Conservation (phyloP, 2,888 invertebrate genomes). For the Julus scanicus region DNA sequence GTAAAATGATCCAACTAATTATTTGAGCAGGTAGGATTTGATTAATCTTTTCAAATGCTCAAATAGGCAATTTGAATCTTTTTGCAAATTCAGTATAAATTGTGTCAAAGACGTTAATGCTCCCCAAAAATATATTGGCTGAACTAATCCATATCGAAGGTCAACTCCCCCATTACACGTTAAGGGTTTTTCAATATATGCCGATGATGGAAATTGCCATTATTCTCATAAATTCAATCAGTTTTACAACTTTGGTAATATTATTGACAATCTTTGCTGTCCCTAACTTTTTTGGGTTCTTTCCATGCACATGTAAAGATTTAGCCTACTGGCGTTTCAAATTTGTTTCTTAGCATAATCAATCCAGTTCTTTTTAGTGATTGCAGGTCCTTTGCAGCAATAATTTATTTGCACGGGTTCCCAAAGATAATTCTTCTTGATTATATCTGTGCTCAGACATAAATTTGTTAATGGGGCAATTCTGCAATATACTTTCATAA, state of each 20-base stretch:
- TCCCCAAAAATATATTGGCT: slow-evolving; percentile 8
- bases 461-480: neutral
- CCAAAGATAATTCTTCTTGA: neutral
- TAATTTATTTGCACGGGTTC: neutral
- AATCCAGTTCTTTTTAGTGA: neutral
- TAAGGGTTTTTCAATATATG: neutral
- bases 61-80: neutral
- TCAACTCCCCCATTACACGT: neutral
- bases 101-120: neutral
- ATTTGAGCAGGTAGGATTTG: neutral
- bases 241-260: neutral
- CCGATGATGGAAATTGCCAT: slow-evolving; percentile 16
- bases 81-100: neutral
- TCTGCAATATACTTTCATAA: neutral
- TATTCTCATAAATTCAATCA: neutral
- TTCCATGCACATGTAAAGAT: neutral
- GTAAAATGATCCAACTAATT: neutral
- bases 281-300: neutral
- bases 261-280: slow-evolving; percentile 6
- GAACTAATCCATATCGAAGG: neutral
- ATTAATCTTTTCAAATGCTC: neutral
- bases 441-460: neutral
- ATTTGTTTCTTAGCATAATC: neutral
- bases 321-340: neutral
- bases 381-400: neutral